Evolutionary conservation across 2,888 invertebrate genomes (phyloP).

Genomic region (Trissonchulus latispiculum): DNA sequence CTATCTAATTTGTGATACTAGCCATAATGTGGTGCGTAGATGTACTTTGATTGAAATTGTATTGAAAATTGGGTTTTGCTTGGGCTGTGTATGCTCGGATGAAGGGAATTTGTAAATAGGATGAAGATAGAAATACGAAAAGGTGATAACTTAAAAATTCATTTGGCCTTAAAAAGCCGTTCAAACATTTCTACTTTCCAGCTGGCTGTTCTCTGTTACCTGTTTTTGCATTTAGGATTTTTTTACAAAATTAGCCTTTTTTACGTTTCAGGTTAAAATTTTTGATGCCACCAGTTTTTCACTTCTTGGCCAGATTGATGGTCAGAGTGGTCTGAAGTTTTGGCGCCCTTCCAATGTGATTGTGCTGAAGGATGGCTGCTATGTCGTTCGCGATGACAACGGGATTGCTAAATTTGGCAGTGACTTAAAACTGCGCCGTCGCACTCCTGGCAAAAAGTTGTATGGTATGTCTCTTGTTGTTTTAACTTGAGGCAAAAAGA

Average conservation of each 20-base stretch:
- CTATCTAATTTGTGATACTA: conserved; percentile 19
- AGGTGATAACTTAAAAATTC: neutral
- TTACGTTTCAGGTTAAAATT: conserved; percentile 10
- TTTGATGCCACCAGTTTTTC: neutral
- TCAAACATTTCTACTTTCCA: too few species aligned
- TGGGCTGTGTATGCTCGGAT: too few species aligned
- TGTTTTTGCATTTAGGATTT: too few species aligned
- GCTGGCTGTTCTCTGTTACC: too few species aligned
- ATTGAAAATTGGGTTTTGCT: too few species aligned
- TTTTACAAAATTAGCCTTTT: too few species aligned
- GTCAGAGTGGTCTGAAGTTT: neutral
- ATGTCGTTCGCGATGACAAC: conserved; percentile 1
- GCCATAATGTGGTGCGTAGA: conserved; percentile 16
- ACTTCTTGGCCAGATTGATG: neutral
- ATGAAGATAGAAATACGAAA: too few species aligned
- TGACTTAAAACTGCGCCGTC: neutral
- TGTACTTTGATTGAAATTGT: too few species aligned
- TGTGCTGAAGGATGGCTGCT: neutral
- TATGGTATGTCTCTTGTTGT: too few species aligned
- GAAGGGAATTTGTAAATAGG: too few species aligned
- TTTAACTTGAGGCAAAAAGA: too few species aligned
- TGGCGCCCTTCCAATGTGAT: neutral
- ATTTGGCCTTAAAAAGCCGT: neutral
- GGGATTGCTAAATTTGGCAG: neutral
- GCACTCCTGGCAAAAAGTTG: neutral